These are phyloP conservation scores for Scomber colias DNA, from an alignment of 2,113 vertebrate species.

Conservation along the genomic window DNA sequence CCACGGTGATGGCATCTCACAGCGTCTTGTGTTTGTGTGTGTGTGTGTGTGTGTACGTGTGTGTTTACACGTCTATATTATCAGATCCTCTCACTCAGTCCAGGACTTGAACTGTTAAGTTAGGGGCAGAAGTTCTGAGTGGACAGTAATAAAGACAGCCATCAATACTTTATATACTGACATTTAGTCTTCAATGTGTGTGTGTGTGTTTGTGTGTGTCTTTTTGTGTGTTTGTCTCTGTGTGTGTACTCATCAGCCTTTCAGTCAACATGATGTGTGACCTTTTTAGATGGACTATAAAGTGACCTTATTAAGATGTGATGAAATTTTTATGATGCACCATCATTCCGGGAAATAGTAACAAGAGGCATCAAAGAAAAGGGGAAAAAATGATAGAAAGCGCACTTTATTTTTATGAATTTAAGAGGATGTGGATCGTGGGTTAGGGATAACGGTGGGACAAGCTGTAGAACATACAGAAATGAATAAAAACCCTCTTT, in stretches of 20 bases:
- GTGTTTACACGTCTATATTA: background rate
- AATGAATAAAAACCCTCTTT: background rate
- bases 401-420: too few relatives aligned
- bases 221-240: conserved; percentile 2
- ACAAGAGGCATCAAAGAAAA: background rate
- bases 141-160: too few relatives aligned
- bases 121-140: background rate
- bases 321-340: conserved; percentile 50
- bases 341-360: conserved; percentile 10
- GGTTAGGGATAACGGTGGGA: too few relatives aligned
- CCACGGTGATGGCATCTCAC: conserved; percentile 64
- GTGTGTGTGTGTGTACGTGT: background rate
- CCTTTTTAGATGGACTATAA: conserved; percentile 35
- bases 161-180: conserved; percentile 5
- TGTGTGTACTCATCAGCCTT: background rate
- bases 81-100: background rate
- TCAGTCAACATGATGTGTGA: background rate
- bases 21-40: background rate
- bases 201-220: background rate
- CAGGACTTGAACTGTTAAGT: background rate
- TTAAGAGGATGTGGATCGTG: background rate
- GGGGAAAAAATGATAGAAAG: background rate
- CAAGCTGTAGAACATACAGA: background rate
- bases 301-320: conserved; percentile 37
- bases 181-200: background rate